Base-by-base conservation (phyloP, 2,797 vertebrate genomes). In the Clarias laeviceps region DNA sequence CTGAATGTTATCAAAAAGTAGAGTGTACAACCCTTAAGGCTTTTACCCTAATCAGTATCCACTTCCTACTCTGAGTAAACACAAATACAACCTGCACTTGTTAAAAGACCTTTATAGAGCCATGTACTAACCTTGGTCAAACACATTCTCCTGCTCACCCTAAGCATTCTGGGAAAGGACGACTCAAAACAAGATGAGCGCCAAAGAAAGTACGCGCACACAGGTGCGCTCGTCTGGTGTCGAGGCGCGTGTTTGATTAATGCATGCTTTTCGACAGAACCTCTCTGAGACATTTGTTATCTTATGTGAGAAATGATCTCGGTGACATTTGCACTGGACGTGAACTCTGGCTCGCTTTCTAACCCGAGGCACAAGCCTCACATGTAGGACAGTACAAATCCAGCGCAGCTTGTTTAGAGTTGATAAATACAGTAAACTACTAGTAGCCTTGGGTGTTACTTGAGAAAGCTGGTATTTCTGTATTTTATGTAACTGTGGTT, bases 251-350 rank as follows among this genome's bases (percentile, higher is more conserved):
- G 78, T 81, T 84, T 78, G 54, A 72, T 65, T 77, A 40, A 54
- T 79, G 65, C 27, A n/a, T n/a, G 65, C 77, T 83, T 85, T 54
- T 80, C 79, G 12, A 79, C 59, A 76, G 80, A 34, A 84, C 74
- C 59, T 54, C 76, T 78, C n/a, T 0, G 17, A 65, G 80, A 80
- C 68, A 85, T 86, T 89, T 78, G 76, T 66, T 77, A 80, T 50
- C 82, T 69, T 74, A 61, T 37, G 72, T 80, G 72, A 83, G 59
- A 37, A 69, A 83, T 89, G 79, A 83, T 83, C 76, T 69, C 68
- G 50, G 78, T 85, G 83, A 87, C 80, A 80, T 84, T 70, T 85
- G 80, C 87, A 78, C 70, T 89, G 84, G 82, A 76, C 45, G 34
- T 76, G 74, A 86, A 85, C 84, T 80, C 82, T 73, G 74, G 80